Percentiles rank a stretch among this genome's conserved stretches.
phyloP scores from a whole-genome alignment of 2,113 vertebrate species.

The Hirundichthys speculiger region DNA sequence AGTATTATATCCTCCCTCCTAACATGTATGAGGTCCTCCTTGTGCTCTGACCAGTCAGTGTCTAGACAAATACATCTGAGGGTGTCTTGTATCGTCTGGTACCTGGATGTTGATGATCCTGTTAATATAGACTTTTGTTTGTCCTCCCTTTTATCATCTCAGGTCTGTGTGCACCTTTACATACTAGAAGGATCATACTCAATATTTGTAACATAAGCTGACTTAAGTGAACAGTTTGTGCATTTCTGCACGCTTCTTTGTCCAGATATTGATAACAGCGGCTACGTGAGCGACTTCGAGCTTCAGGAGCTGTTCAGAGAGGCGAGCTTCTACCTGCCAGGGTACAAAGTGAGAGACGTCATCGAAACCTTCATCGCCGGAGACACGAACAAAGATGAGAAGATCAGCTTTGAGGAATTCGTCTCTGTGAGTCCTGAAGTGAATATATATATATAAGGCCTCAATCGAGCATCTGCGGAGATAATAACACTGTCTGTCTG shows the following conservation, averaged over 20 bases:
- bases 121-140: too few species aligned
- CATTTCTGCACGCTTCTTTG: slow-evolving; percentile 10
- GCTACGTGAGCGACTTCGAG: slow-evolving; percentile 95
- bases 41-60: too few species aligned
- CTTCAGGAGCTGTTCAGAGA: slow-evolving; percentile 97
- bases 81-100: too few species aligned
- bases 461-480: fast-evolving
- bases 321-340: slow-evolving; percentile 91
- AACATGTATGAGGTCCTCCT: too few species aligned
- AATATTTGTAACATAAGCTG: too few species aligned
- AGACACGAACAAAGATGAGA: slow-evolving; percentile 93
- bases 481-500: neutral
- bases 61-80: too few species aligned
- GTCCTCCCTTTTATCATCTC: too few species aligned
- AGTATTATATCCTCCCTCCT: too few species aligned
- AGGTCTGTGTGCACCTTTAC: neutral
- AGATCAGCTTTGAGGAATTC: slow-evolving; percentile 97
- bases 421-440: slow-evolving; percentile 85
- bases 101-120: too few species aligned
- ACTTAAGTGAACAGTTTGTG: too few species aligned
- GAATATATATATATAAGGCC: neutral
- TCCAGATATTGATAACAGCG: slow-evolving; percentile 94
- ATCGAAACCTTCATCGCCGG: slow-evolving; percentile 89
- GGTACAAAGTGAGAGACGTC: slow-evolving; percentile 94
- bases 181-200: neutral